Evolutionary conservation across 2,113 vertebrate species (phyloP), one percentile per base, ranked within the genome.

Genomic region (Dasyprocta punctata): DNA sequence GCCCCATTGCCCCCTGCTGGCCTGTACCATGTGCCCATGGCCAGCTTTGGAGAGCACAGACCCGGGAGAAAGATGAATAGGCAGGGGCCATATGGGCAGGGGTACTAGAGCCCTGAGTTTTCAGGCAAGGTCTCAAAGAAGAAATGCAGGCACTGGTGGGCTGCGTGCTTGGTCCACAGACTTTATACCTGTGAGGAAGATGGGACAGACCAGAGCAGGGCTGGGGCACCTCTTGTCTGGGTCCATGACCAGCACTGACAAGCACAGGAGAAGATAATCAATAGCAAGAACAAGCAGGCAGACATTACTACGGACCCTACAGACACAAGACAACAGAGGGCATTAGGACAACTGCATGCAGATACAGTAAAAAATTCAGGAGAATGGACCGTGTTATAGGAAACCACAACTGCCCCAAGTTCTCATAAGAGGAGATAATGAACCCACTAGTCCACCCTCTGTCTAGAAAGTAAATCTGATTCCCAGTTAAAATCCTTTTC

Each of bases 11-110:
- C 36, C 5, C 22, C 90, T 63, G 3, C 3, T 14, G 41, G 86
- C 26, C 71, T 22, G 0, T 1, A 5, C 33, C 1, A 1, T 0
- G 1, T 9, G 38, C 20, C 77, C 26, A 1, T 0, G n/a, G 17
- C 36, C 47, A 28, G 58, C 36, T 60, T 80, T 44, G 9, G 38
- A 22, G 58, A 67, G 38, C 17, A 78, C 44, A 19, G 30, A 28
- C 5, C 54, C 4, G 5, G 47, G 14, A 26, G n/a, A 49, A 61
- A 54, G 41, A 24, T 1, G 22, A 19, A 11, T 26, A 52, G 65
- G 58, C 10, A 22, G 41, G 84, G 38, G 38, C 30, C n/a, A 3
- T 14, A 16, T 11, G 22, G 44, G 85, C 3, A 17, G 10, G 9
- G 22, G 17, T 41, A 17, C 58, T 30, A 17, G 38, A 36, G 61